phyloP scores from a whole-genome alignment of 2,888 invertebrate species.

The Coelogynopora nodosa region DNA sequence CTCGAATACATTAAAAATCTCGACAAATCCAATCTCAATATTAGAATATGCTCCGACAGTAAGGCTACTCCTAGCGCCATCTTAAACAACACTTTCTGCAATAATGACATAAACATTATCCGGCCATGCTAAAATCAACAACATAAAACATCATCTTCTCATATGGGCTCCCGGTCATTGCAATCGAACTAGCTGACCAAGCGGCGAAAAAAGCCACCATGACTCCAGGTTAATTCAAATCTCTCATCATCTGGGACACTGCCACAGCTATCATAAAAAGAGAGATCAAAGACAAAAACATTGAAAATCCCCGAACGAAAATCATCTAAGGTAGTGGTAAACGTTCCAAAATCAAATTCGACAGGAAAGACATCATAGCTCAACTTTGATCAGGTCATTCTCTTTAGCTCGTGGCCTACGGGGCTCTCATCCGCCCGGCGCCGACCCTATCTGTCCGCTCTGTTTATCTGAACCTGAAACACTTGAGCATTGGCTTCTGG shows the following conservation, averaged over 20 bases:
- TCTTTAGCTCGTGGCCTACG: neutral
- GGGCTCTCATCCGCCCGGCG: constrained; percentile 1
- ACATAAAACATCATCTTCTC: neutral
- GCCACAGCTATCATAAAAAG: neutral
- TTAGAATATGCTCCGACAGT: no score
- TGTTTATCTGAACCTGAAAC: neutral
- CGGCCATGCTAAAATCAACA: no score
- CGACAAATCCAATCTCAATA: no score
- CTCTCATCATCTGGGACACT: neutral
- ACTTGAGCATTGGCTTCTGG: neutral
- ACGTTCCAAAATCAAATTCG: neutral
- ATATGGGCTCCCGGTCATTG: neutral
- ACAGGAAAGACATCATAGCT: neutral
- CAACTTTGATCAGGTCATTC: neutral
- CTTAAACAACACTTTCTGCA: no score
- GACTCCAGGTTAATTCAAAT: neutral
- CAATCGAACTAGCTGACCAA: no score
- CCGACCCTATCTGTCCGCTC: neutral
- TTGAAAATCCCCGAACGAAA: neutral
- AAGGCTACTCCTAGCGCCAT: no score
- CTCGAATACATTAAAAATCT: no score
- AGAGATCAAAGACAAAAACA: neutral
- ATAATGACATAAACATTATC: no score
- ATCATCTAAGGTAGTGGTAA: neutral
- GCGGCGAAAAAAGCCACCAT: neutral